Base-by-base conservation (phyloP, 2,888 invertebrate genomes). In the Stratiomys singularior region DNA sequence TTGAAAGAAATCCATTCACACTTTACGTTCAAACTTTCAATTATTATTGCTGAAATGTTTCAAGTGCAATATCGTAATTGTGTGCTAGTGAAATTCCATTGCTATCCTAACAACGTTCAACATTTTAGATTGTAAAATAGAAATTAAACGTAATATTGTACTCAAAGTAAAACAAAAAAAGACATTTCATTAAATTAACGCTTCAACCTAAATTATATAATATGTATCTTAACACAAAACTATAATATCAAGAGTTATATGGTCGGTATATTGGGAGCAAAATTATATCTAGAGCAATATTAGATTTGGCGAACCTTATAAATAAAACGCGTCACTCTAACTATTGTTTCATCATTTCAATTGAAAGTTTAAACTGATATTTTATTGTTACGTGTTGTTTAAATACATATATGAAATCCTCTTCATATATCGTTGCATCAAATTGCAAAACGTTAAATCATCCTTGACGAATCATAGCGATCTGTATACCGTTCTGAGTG, bases 241-340 rank as follows among this genome's bases (percentile, higher is more conserved):
- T 21, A 60, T 60, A 60, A 23, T 60, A 60, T 60, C 60, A 60
- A 11, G 11, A 60, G 11, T 11, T 13, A 9, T 67, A 67, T 74
- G 74, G 74, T 74, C 74, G 74, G 74, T 74, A 58, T 58, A 60
- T 74, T 74, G 74, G 74, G 74, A 74, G 74, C 74, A 74, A 74
- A 74, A 74, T 58, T 74, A 72, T 56, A 27, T 74, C 44, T 74
- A 74, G 74, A 72, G 56, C 71, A 72, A 72, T 52, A 72, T 72
- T 72, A 72, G 28, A 52, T 72, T 72, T n/a, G 56, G 37, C 66
- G 66, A n/a, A 28, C 7, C 37, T 28, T 64, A 64, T 64, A 64
- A 7, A 64, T 64, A 64, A 64, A 66, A 30, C n/a, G 18, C 66
- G 66, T 37, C 66, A 66, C 37, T 66, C 66, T 66, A 66, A 66